phyloP scores from a whole-genome alignment of 2,888 invertebrate species.

The Asteroscopus sphinx region DNA sequence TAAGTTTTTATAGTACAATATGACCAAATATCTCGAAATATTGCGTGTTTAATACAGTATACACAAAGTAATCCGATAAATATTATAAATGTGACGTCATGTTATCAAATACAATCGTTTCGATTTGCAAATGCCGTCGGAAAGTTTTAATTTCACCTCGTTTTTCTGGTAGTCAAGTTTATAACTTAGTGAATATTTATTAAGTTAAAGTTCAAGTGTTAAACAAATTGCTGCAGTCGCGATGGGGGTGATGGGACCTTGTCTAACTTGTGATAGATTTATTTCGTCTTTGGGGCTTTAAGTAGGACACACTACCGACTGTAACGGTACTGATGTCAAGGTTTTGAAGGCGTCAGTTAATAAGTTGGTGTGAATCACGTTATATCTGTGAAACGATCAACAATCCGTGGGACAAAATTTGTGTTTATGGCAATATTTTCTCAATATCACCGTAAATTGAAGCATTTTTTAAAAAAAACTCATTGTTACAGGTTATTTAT shows the following conservation, averaged over 20 bases:
- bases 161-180: slow-evolving; percentile 30
- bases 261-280: slow-evolving; percentile 4
- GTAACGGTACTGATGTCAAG: too few species aligned
- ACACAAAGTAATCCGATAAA: slow-evolving; percentile 26
- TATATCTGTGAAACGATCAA: too few species aligned
- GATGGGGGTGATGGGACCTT: slow-evolving; percentile 17
- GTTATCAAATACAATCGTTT: slow-evolving; percentile 23
- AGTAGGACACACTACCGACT: too few species aligned
- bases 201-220: slow-evolving; percentile 32
- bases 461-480: too few species aligned
- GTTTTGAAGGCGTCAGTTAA: too few species aligned
- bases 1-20: too few species aligned
- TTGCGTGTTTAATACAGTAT: neutral
- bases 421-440: too few species aligned
- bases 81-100: slow-evolving; percentile 38
- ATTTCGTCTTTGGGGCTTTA: slow-evolving; percentile 1
- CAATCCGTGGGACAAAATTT: too few species aligned
- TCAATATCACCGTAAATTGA: too few species aligned
- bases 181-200: slow-evolving; percentile 34
- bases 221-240: slow-evolving; percentile 32
- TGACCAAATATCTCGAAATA: neutral
- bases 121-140: slow-evolving; percentile 20
- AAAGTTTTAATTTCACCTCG: slow-evolving; percentile 35
- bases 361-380: too few species aligned
- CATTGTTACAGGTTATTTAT: too few species aligned